These are phyloP conservation scores for Galemys pyrenaicus DNA, from an alignment of 2,113 vertebrate genomes.

Conservation along the genomic window DNA sequence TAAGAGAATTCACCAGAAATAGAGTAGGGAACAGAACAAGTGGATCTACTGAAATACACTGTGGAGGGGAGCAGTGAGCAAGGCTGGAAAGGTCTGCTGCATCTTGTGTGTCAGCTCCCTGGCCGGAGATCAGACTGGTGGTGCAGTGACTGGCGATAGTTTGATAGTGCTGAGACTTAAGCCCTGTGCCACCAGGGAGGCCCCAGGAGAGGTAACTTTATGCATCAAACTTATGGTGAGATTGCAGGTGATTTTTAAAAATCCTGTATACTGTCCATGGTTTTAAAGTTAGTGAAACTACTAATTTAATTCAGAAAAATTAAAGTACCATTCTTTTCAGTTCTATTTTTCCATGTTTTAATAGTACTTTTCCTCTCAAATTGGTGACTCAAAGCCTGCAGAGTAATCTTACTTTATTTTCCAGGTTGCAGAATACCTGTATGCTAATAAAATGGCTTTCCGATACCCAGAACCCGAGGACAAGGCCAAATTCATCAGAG, in stretches of 20 bases:
- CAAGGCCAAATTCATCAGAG: slow-evolving; percentile 89
- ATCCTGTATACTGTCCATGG: background rate
- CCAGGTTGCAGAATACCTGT: slow-evolving; percentile 94
- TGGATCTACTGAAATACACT: too few species aligned
- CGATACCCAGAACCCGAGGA: slow-evolving; percentile 95
- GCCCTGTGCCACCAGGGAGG: too few species aligned
- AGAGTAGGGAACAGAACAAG: too few species aligned
- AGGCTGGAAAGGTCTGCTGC: too few species aligned
- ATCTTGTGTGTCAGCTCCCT: too few species aligned
- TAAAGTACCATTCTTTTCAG: background rate
- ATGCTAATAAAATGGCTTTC: slow-evolving; percentile 96
- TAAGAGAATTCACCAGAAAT: too few species aligned
- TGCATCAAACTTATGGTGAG: background rate
- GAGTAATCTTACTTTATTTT: slow-evolving; percentile 58
- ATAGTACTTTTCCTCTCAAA: background rate
- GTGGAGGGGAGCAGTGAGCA: too few species aligned
- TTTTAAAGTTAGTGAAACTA: slow-evolving; percentile 33
- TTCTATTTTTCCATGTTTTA: background rate
- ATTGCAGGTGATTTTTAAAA: background rate
- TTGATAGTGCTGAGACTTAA: too few species aligned
- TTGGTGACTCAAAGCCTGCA: background rate
- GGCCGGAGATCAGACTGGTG: too few species aligned
- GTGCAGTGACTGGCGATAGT: too few species aligned
- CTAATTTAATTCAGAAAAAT: background rate
- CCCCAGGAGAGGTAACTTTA: background rate